phyloP scores from a whole-genome alignment of 2,888 invertebrate species.

The Aquatica leii region DNA sequence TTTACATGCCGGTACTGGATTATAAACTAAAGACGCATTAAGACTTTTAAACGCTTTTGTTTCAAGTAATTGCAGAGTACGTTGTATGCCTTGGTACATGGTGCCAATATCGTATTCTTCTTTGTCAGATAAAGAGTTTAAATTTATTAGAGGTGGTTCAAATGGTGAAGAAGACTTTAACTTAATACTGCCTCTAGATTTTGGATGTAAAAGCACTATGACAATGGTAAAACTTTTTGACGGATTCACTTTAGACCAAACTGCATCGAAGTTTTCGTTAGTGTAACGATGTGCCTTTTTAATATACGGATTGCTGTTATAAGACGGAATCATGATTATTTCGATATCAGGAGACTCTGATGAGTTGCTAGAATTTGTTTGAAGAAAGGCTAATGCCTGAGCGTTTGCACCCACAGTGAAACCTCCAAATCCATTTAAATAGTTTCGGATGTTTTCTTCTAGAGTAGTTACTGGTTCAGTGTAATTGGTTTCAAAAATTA shows the following conservation, averaged over 20 bases:
- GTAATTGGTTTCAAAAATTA: conserved; percentile 64
- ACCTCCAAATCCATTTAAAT: conserved; percentile 39
- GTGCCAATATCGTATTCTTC: conserved; percentile 71
- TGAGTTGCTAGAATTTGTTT: no score
- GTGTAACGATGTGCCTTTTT: neutral
- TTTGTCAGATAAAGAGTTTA: conserved; percentile 43
- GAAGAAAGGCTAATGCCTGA: conserved; percentile 35
- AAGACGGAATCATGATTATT: conserved; percentile 23
- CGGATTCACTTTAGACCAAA: conserved; percentile 26
- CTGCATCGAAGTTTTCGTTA: neutral
- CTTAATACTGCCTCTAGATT: conserved; percentile 46
- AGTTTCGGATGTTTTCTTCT: conserved; percentile 34
- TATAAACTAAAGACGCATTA: conserved; percentile 65
- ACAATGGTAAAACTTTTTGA: conserved; percentile 35
- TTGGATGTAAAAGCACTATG: conserved; percentile 45
- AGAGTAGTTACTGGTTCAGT: conserved; percentile 7
- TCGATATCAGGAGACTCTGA: conserved; percentile 39
- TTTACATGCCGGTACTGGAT: conserved; percentile 63
- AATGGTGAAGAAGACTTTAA: conserved; percentile 47
- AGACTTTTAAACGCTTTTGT: conserved; percentile 68
- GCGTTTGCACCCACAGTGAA: conserved; percentile 40
- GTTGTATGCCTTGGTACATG: conserved; percentile 68
- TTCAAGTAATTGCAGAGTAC: conserved; percentile 37
- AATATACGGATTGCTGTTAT: neutral
- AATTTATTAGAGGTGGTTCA: conserved; percentile 49